A percentile compares a stretch with the other conserved stretches of the same genome.
Evolutionary conservation across 2,113 vertebrate species (phyloP).

Genomic region (Climacteris rufus): DNA sequence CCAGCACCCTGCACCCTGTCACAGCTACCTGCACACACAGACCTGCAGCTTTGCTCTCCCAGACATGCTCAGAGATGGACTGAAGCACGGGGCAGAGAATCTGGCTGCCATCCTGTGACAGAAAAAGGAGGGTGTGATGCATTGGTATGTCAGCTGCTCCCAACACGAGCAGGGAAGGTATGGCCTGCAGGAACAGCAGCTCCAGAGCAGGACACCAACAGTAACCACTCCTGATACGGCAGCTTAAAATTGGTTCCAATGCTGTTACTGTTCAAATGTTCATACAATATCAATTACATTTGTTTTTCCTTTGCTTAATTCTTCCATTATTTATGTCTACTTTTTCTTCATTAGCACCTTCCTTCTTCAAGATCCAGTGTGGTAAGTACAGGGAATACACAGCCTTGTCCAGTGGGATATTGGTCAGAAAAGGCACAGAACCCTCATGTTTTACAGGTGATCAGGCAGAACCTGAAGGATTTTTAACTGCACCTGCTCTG

Average conservation of each 20-base stretch:
- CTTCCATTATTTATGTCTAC: neutral
- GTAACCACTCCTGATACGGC: rapidly evolving
- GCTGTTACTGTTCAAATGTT: neutral
- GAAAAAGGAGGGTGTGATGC: neutral
- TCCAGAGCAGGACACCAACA: neutral
- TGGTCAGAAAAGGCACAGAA: neutral
- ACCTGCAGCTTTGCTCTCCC: neutral
- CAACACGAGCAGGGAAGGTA: rapidly evolving
- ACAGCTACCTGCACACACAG: too few relatives aligned
- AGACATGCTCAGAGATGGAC: neutral
- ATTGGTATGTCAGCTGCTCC: neutral
- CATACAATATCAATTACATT: neutral
- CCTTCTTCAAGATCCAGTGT: neutral
- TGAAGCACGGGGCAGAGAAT: neutral
- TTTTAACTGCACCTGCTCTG: neutral
- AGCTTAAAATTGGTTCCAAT: neutral
- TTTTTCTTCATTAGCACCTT: neutral
- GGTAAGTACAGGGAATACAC: neutral
- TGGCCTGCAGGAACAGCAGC: neutral
- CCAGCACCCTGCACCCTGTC: too few relatives aligned
- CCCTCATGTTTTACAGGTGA: neutral
- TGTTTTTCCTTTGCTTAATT: neutral
- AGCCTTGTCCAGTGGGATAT: neutral
- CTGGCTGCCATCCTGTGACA: neutral
- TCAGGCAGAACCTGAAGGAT: neutral